Percentiles rank a stretch among this genome's conserved stretches.
Evolutionary conservation across 1,140 invertebrate species (phyloP).

Genomic region (Zaprionus ornatus): DNA sequence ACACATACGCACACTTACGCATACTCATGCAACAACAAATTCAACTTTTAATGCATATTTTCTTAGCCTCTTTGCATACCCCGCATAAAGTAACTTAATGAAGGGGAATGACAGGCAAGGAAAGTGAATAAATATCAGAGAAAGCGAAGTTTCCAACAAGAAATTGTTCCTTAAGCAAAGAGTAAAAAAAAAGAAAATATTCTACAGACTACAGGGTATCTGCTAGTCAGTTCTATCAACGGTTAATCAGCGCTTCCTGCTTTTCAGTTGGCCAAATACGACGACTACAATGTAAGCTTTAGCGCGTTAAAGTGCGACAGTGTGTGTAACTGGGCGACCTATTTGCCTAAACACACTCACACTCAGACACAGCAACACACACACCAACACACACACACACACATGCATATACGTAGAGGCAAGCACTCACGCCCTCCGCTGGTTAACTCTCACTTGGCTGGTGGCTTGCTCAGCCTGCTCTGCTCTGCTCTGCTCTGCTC

Average conservation of each 20-base stretch:
- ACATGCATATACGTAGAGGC: not conserved
- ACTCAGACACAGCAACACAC: conserved; percentile 32
- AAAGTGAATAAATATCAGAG: not conserved
- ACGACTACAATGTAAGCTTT: conserved; percentile 69
- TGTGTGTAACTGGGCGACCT: conserved; percentile 62
- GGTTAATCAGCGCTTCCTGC: conserved; percentile 6
- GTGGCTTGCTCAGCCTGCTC: not conserved
- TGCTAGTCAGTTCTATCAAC: not conserved
- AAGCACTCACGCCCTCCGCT: conserved; percentile 12
- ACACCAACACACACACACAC: not conserved
- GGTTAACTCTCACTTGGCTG: conserved; percentile 33
- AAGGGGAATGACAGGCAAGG: not conserved
- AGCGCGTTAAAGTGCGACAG: conserved; percentile 63
- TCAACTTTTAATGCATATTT: conserved; percentile 55
- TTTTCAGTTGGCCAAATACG: conserved; percentile 62
- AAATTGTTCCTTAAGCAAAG: too few species aligned
- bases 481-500: not conserved
- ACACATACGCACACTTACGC: not conserved
- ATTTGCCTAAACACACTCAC: conserved; percentile 70
- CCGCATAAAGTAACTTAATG: not conserved
- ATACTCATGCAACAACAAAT: conserved; percentile 3
- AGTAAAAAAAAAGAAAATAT: too few species aligned
- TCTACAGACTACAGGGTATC: conserved; percentile 25
- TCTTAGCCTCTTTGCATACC: conserved; percentile 23
- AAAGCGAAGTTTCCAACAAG: too few species aligned